Conservation (phyloP, 2,888 invertebrate species). For the Chrysina gloriosa region DNA sequence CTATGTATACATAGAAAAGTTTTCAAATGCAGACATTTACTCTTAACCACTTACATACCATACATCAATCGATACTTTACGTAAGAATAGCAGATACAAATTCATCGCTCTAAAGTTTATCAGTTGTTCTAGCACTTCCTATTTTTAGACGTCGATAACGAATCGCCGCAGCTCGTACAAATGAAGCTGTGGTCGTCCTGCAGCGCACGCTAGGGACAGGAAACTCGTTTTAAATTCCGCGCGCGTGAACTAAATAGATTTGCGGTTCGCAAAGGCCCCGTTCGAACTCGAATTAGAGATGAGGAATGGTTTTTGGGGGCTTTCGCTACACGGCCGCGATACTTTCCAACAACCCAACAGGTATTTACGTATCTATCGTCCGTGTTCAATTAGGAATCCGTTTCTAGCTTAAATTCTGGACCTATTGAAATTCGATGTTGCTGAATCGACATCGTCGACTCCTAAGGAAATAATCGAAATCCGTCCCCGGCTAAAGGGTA, state of each 20-base stretch:
- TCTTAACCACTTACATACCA: too few relatives aligned
- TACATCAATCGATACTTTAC: too few relatives aligned
- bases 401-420: not conserved
- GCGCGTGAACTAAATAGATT: not conserved
- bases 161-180: not conserved
- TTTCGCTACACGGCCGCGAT: not conserved
- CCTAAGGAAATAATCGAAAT: not conserved
- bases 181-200: constrained; percentile 1
- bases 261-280: constrained; percentile 5
- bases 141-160: not conserved
- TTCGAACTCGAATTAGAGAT: not conserved
- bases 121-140: not conserved
- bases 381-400: constrained; percentile 2
- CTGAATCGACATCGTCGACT: not conserved
- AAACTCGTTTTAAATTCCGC: constrained; percentile 3
- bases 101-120: too few relatives aligned
- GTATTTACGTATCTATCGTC: constrained; percentile 6
- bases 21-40: too few relatives aligned
- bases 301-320: not conserved
- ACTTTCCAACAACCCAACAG: not conserved
- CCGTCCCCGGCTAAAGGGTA: not conserved
- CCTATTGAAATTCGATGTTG: not conserved
- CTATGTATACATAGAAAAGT: too few relatives aligned
- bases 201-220: not conserved
- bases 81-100: too few relatives aligned